Percentiles rank a stretch among this genome's conserved stretches.
Conservation (phyloP, 1,140 invertebrate genomes). For the Drosophila neocordata region DNA sequence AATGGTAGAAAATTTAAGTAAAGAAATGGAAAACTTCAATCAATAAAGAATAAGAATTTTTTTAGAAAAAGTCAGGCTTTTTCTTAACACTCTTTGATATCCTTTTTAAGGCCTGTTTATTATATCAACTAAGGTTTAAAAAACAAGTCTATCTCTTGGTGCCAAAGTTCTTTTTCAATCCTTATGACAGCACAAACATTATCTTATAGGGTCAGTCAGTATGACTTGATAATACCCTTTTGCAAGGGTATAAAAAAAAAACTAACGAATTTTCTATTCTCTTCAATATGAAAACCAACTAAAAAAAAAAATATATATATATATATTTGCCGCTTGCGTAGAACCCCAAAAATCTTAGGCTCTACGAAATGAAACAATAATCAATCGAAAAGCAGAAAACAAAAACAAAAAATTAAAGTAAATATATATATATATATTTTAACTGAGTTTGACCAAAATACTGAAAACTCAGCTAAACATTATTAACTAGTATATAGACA, state of each 20-base stretch:
- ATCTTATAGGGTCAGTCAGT: too few species aligned
- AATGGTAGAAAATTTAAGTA: too few species aligned
- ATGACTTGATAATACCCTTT: slow-evolving; percentile 13
- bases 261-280: slow-evolving; percentile 54
- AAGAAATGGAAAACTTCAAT: too few species aligned
- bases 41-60: too few species aligned
- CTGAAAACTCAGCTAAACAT: slow-evolving; percentile 2
- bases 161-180: too few species aligned
- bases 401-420: slow-evolving; percentile 20
- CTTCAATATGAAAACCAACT: slow-evolving; percentile 1
- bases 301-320: background rate
- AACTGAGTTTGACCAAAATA: slow-evolving; percentile 20
- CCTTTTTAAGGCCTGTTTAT: too few species aligned
- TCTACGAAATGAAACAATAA: slow-evolving; percentile 65
- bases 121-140: too few species aligned
- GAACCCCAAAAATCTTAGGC: slow-evolving; percentile 31
- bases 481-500: slow-evolving; percentile 11
- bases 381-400: slow-evolving; percentile 6
- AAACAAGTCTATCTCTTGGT: too few species aligned
- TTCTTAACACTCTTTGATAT: too few species aligned
- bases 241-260: slow-evolving; percentile 4
- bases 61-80: too few species aligned
- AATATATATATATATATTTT: slow-evolving; percentile 28
- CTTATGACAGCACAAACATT: too few species aligned
- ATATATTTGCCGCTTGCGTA: slow-evolving; percentile 55